These are phyloP conservation scores for Ethmia dodecea DNA, from an alignment of 2,888 invertebrate species.

Conservation along the genomic window DNA sequence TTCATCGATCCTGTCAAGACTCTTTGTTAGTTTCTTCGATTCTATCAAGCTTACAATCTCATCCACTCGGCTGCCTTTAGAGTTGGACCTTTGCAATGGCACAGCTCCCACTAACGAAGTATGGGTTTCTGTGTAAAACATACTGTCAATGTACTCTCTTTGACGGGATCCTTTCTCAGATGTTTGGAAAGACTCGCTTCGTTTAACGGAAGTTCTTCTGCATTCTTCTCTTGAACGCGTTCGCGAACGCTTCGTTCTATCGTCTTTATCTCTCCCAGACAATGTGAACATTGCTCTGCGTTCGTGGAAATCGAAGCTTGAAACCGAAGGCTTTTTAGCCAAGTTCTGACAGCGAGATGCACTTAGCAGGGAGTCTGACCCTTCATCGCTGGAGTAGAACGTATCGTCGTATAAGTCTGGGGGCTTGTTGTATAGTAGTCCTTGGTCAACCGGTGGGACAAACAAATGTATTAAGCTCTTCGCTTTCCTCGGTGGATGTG, in stretches of 20 bases:
- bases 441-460: slow-evolving; percentile 79
- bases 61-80: slow-evolving; percentile 61
- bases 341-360: slow-evolving; percentile 73
- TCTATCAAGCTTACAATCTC: slow-evolving; percentile 76
- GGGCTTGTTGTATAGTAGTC: slow-evolving; percentile 73
- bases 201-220: slow-evolving; percentile 52
- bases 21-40: slow-evolving; percentile 83
- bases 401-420: slow-evolving; percentile 75
- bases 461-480: slow-evolving; percentile 84
- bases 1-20: slow-evolving; percentile 86
- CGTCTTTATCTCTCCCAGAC: slow-evolving; percentile 68
- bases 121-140: slow-evolving; percentile 72
- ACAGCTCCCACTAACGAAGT: slow-evolving; percentile 41
- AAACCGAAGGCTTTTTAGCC: slow-evolving; percentile 47
- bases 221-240: slow-evolving; percentile 58
- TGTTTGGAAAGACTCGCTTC: slow-evolving; percentile 70
- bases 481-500: slow-evolving; percentile 88
- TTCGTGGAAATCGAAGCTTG: slow-evolving; percentile 64
- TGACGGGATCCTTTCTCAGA: slow-evolving; percentile 65
- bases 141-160: slow-evolving; percentile 76
- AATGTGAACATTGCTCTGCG: slow-evolving; percentile 78
- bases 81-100: slow-evolving; percentile 42
- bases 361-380: slow-evolving; percentile 84
- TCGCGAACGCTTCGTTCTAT: slow-evolving; percentile 47
- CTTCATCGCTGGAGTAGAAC: slow-evolving; percentile 80